Evolutionary conservation across 53 echinoderm and acorn worm genomes (phyloP), one percentile per base, ranked within the genome.

Genomic region (Glandiceps talaboti): DNA sequence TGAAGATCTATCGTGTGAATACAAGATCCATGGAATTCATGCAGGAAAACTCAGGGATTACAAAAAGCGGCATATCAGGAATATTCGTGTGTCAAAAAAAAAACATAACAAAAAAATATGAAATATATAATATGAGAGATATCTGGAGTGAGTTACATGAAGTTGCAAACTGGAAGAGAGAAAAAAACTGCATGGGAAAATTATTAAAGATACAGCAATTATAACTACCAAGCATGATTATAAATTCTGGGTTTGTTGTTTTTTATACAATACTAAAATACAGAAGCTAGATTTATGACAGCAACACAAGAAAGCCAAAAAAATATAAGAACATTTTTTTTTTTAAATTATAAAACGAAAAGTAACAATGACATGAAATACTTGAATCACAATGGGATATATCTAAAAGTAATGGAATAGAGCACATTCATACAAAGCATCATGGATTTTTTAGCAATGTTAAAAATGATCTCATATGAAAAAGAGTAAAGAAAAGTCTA

Each of bases 251-350:
- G 64, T 45, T n/a, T n/a, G n/a, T n/a, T n/a, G 20, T 45, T 45
- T 45, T 45, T 45, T 45, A 12, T 12, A 45, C 64, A 45, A 45
- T 45, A 45, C 64, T 45, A 45, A n/a, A 45, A 12, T 45, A 45
- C 20, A 45, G 64, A 45, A 45, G 64, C 64, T 20, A 45, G 64
- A 45, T 6, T 45, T 12, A 80, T 32, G 77, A 84, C 83, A 78
- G 76, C 84, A 91, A 86, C 81, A 86, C 81, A 82, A 74, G 83
- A 75, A 79, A 78, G 27, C 30, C 28, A 78, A 77, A n/a, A 73
- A 64, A 73, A 73, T 6, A 80, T 25, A 20, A 73, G 73, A 73
- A 64, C 45, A 81, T 29, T 27, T n/a, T n/a, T n/a, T n/a, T n/a
- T 10, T 33, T 25, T 26, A 80, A 6, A 31, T 1, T 27, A 77